Evolutionary conservation across 2,113 vertebrate genomes (phyloP), one percentile per base, ranked within the genome.

Genomic region (Laterallus jamaicensis): DNA sequence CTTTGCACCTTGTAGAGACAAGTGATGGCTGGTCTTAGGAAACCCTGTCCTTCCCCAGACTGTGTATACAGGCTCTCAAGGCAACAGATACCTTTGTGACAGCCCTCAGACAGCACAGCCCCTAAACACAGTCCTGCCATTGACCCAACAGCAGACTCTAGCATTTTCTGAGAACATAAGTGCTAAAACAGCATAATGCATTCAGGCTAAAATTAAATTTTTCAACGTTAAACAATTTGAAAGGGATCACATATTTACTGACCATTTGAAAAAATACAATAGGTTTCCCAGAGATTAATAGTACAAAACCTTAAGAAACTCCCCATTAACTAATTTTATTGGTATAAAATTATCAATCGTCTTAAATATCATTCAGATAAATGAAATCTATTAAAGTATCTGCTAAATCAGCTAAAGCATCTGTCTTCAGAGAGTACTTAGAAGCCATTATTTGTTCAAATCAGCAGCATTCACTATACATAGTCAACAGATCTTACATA

Each of bases 401-500:
- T 47, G 44, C 44, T 47, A 47, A 47, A 47, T 78, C 82, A 68
- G 47, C 24, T 88, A 91, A 96, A 96, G 88, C 83, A 93, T 75
- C 84, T 37, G 22, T 78, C 82, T 67, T 74, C 25, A 68, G 37
- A 73, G 44, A 96, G 47, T 78, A 95, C 68, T 85, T 74, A 92
- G 6, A 86, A 75, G 32, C 54, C 5, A 20, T 63, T 81, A 55
- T 88, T 91, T 79, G 42, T 54, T 78, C 76, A 89, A 92, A 84
- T 59, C 11, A 35, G 86, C 37, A 76, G 22, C 5, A 94, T 88
- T 73, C 54, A 59, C 29, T 63, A 69, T 31, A 81, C 25, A 93
- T 94, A 50, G 54, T 77, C 74, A 97, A 90, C 50, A 95, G 49
- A 95, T 86, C 56, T 90, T 95, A 90, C 31, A 82, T 67, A 94